Evolutionary conservation across 2,113 vertebrate genomes (phyloP).

Genomic region (Caloenas nicobarica): DNA sequence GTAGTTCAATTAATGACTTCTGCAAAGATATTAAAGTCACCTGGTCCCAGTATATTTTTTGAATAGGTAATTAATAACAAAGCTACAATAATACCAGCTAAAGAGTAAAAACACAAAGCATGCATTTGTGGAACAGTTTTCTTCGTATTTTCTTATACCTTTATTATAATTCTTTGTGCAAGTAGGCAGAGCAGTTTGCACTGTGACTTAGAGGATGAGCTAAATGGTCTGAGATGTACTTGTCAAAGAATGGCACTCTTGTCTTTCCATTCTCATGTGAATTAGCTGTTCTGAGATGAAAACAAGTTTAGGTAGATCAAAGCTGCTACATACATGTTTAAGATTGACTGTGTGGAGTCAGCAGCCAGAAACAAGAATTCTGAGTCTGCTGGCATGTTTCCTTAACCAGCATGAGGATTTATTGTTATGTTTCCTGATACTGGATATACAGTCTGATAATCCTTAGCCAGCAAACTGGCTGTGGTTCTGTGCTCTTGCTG

Average conservation of each 20-base stretch:
- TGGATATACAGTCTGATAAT: background rate
- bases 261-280: background rate
- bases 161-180: background rate
- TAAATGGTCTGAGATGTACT: background rate
- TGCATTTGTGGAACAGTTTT: background rate
- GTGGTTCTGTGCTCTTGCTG: background rate
- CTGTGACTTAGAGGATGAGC: background rate
- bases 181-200: background rate
- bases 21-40: background rate
- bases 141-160: background rate
- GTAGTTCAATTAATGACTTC: background rate
- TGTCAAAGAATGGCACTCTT: background rate
- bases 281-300: background rate
- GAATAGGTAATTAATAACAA: background rate
- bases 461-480: background rate
- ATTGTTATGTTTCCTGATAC: conserved; percentile 4
- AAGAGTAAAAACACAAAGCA: background rate
- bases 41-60: background rate
- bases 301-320: background rate
- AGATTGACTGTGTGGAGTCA: background rate
- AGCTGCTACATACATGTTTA: background rate
- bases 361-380: background rate
- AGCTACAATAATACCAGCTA: background rate
- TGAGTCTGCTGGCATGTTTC: background rate
- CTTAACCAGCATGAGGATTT: conserved; percentile 25